phyloP scores from a whole-genome alignment of 2,113 vertebrate genomes.

The Rhodinocichla rosea region DNA sequence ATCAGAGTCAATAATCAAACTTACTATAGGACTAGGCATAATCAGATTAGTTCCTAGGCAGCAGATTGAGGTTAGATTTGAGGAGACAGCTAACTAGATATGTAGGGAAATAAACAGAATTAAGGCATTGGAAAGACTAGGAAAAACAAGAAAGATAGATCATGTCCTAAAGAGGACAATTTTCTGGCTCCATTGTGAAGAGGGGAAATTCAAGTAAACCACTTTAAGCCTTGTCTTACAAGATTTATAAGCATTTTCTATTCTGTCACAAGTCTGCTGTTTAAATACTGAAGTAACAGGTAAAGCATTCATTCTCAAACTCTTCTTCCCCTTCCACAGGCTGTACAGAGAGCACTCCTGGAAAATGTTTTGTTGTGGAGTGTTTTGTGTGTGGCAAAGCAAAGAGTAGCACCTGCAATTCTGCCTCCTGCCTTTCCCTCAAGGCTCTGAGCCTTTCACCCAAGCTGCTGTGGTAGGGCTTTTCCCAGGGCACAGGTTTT shows the following conservation, averaged over 20 bases:
- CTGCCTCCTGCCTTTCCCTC: neutral
- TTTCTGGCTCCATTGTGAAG: neutral
- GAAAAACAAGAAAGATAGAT: neutral
- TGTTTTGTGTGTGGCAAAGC: neutral
- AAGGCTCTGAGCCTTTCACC: neutral
- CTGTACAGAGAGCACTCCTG: neutral
- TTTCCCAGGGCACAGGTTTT: neutral
- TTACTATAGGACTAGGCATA: neutral
- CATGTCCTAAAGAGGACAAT: fast-evolving
- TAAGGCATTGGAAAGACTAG: neutral
- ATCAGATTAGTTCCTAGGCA: neutral
- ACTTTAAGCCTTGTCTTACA: neutral
- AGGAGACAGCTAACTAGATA: neutral
- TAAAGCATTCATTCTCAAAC: neutral
- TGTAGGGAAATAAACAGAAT: neutral
- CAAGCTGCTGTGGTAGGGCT: neutral
- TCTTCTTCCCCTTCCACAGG: neutral
- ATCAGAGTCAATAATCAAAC: neutral
- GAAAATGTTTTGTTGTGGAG: neutral
- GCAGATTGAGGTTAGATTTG: neutral
- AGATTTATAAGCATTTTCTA: neutral
- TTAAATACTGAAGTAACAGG: neutral
- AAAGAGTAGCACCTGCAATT: neutral
- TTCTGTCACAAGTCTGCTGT: neutral
- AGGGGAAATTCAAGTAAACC: neutral